Evolutionary conservation across 2,113 vertebrate genomes (phyloP).

Genomic region (Coreoperca whiteheadi): DNA sequence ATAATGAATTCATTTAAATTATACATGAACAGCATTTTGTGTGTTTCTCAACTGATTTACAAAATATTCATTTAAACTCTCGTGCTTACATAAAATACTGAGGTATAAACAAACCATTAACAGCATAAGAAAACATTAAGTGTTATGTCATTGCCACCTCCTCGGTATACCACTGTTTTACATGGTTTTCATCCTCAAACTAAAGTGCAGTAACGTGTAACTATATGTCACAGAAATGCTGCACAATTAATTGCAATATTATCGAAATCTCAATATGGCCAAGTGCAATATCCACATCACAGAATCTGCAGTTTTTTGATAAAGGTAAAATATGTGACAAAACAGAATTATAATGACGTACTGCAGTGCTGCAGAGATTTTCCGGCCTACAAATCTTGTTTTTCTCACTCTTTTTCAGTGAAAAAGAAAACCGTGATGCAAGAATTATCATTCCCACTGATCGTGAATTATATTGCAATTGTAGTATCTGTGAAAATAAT

Average conservation of each 20-base stretch:
- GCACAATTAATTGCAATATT: neutral
- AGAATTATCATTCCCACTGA: too few species aligned
- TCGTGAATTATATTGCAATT: too few species aligned
- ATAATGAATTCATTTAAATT: neutral
- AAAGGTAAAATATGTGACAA: too few species aligned
- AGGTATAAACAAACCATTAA: neutral
- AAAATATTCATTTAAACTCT: neutral
- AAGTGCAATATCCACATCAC: too few species aligned
- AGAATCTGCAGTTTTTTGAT: too few species aligned
- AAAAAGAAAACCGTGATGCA: too few species aligned
- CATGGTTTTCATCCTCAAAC: neutral
- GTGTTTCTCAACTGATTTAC: neutral
- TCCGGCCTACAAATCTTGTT: too few species aligned
- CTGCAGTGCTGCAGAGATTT: too few species aligned
- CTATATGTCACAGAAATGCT: neutral
- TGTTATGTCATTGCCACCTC: neutral
- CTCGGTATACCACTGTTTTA: neutral
- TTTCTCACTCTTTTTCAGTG: too few species aligned
- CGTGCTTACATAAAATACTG: neutral
- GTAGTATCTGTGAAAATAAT: too few species aligned
- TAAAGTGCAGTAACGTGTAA: neutral
- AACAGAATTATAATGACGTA: too few species aligned
- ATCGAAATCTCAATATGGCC: too few species aligned
- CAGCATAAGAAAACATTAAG: neutral
- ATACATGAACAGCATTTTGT: neutral